These are phyloP conservation scores for Meleagris gallopavo DNA, from an alignment of 2,113 vertebrate genomes.

Conservation along the genomic window DNA sequence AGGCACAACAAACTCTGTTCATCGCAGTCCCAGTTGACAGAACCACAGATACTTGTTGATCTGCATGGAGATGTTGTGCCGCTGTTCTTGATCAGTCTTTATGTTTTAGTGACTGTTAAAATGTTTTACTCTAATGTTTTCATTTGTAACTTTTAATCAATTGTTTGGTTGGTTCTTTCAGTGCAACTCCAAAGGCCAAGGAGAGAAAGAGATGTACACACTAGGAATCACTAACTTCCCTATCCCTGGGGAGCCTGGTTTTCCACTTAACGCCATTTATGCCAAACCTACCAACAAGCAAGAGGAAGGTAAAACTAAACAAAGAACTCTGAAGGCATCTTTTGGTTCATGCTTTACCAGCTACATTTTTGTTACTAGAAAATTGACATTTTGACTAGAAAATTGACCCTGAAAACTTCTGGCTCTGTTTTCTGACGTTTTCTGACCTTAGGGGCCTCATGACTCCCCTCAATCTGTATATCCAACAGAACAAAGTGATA, in stretches of 20 bases:
- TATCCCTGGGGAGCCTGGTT: slow-evolving; percentile 98
- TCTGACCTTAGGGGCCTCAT: not conserved
- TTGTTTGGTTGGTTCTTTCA: slow-evolving; percentile 69
- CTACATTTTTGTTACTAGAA: not conserved
- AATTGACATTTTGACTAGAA: no score
- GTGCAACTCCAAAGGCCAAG: slow-evolving; percentile 95
- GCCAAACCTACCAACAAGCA: slow-evolving; percentile 84
- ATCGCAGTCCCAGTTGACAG: not conserved
- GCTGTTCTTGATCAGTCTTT: not conserved
- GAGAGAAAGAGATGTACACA: slow-evolving; percentile 99
- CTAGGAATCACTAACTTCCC: slow-evolving; percentile 97
- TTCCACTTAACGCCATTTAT: slow-evolving; percentile 97
- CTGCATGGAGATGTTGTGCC: not conserved
- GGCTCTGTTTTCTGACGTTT: not conserved
- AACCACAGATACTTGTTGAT: not conserved
- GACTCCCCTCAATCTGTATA: not conserved
- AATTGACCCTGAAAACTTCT: not conserved
- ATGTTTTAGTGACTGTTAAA: not conserved
- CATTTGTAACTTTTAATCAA: not conserved
- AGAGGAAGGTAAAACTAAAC: slow-evolving; percentile 81
- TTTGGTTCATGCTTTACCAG: not conserved
- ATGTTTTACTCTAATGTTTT: not conserved
- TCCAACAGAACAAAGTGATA: not conserved
- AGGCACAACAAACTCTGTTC: not conserved
- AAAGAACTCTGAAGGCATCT: not conserved